phyloP scores from a whole-genome alignment of 2,888 invertebrate species.

The Steinernema scapterisci region DNA sequence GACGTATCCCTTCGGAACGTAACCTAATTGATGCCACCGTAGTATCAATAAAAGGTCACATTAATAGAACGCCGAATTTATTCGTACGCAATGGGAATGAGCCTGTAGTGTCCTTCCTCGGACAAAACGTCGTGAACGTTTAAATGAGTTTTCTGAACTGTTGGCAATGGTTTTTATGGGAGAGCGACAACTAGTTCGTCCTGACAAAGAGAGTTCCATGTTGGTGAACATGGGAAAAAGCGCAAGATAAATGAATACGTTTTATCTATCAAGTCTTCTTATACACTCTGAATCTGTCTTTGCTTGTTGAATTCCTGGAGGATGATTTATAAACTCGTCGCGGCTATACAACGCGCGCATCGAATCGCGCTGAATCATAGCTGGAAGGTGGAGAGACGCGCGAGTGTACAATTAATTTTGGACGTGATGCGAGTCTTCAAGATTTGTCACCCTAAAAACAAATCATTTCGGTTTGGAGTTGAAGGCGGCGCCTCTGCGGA shows the following conservation, averaged over 20 bases:
- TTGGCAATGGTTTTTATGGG: not conserved
- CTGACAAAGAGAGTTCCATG: not conserved
- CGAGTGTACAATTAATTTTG: not conserved
- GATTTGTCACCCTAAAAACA: constrained; percentile 27
- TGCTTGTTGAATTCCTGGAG: too few relatives aligned
- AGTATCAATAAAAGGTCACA: constrained; percentile 21
- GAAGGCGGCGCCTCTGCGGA: not conserved
- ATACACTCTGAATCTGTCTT: too few relatives aligned
- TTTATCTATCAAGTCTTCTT: too few relatives aligned
- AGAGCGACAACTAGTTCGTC: not conserved
- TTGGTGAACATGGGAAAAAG: not conserved
- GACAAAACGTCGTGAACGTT: not conserved
- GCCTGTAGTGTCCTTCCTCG: not conserved
- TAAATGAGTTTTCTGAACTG: not conserved
- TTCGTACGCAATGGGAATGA: constrained; percentile 4
- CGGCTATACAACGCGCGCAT: too few relatives aligned
- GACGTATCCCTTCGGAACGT: not conserved
- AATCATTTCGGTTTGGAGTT: constrained; percentile 25
- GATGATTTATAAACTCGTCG: too few relatives aligned
- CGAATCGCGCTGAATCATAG: not conserved
- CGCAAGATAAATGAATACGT: not conserved
- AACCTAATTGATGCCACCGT: constrained; percentile 11
- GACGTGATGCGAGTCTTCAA: constrained; percentile 14
- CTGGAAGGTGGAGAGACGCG: not conserved
- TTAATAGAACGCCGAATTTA: not conserved